Evolutionary conservation across 2,113 vertebrate species (phyloP), one percentile per base, ranked within the genome.

Genomic region (Xenopus tropicalis): DNA sequence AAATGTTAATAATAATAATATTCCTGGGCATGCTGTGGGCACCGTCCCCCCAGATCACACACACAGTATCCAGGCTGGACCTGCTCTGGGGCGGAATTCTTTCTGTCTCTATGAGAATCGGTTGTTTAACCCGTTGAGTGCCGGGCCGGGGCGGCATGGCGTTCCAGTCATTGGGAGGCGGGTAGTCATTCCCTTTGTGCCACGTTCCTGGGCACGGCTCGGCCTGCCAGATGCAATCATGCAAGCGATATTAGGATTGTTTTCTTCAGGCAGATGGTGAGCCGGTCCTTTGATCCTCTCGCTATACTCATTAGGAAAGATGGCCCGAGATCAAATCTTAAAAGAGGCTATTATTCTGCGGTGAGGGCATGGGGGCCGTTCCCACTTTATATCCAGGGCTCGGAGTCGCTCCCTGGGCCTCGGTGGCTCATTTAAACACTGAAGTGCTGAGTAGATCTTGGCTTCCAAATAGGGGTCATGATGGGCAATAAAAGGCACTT

Each of bases 231-330:
- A 82, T 83, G 83, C 72, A 77, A 80, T 79, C 82, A 80, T 64
- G 74, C 80, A 69, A 22, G 73, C 72, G 68, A 76, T 84, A 84
- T 80, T 82, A 78, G 59, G 70, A 81, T 81, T 80, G 82, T 83
- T 86, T 82, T 84, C 78, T 79, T 83, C 81, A 80, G 75, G 78
- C 85, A 84, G 82, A 85, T 84, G 82, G 80, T 77, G 75, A 82
- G 67, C 52, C 71, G 70, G 29, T 77, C 71, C 71, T 83, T 82
- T 84, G 79, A 84, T 85, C 77, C 66, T 72, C 79, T 80, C 70
- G 63, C 80, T 84, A 80, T 82, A 85, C 82, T 85, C 80, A 83
- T 86, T 81, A 82, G 69, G 82, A 83, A 84, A 82, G 42, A 77
- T 84, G 84, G 84, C 79, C 72, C 80, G 51, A 80, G 78, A 83